These are phyloP conservation scores for Ephestia elutella DNA, from an alignment of 1,140 invertebrate species.

Conservation along the genomic window DNA sequence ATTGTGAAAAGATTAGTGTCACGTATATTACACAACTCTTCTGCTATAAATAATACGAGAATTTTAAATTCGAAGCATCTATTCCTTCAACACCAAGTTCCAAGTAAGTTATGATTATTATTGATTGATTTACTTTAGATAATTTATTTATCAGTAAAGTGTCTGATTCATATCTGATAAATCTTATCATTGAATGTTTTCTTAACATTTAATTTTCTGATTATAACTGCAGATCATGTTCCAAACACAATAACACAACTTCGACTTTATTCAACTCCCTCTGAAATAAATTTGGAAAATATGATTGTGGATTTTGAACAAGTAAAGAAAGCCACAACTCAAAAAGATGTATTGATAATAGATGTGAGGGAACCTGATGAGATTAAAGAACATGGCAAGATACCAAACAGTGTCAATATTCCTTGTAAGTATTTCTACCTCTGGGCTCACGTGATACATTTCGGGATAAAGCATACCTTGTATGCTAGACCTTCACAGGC, in stretches of 20 bases:
- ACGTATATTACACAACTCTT: background rate
- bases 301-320: slow-evolving; percentile 72
- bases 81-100: background rate
- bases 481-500: too few species aligned
- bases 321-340: slow-evolving; percentile 66
- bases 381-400: slow-evolving; percentile 76
- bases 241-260: background rate
- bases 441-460: too few species aligned
- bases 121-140: too few species aligned
- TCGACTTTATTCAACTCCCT: slow-evolving; percentile 31
- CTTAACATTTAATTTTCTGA: too few species aligned
- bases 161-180: too few species aligned
- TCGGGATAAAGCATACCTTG: too few species aligned
- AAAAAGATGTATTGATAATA: slow-evolving; percentile 68
- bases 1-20: background rate
- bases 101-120: background rate
- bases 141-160: too few species aligned
- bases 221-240: background rate
- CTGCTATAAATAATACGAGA: background rate
- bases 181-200: background rate
- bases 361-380: slow-evolving; percentile 79
- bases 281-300: slow-evolving; percentile 26
- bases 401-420: slow-evolving; percentile 79
- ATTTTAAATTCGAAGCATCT: background rate
- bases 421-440: slow-evolving; percentile 70